These are phyloP conservation scores for Heliconius nattereri DNA, from an alignment of 1,140 invertebrate genomes.

Conservation along the genomic window DNA sequence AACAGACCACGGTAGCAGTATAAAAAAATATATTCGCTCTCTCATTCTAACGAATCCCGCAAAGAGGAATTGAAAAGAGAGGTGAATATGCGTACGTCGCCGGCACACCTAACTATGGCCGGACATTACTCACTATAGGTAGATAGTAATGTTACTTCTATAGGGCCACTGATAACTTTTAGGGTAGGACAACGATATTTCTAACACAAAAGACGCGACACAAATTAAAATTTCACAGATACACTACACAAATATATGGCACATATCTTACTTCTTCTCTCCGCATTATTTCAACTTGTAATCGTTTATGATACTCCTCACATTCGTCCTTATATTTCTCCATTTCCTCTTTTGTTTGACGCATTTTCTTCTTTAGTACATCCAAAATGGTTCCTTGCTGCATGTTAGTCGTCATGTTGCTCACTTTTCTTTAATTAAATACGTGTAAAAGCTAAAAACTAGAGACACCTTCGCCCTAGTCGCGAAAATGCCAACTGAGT, in stretches of 20 bases:
- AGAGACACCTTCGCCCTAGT: slow-evolving; percentile 75
- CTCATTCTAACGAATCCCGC: slow-evolving; percentile 56
- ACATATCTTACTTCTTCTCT: slow-evolving; percentile 95
- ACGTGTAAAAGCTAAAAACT: slow-evolving; percentile 75
- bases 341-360: slow-evolving; percentile 98
- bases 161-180: slow-evolving; percentile 67
- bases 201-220: slow-evolving; percentile 55
- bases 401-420: slow-evolving; percentile 91
- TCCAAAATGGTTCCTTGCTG: slow-evolving; percentile 93
- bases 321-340: slow-evolving; percentile 98
- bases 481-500: slow-evolving; percentile 80
- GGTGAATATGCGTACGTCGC: slow-evolving; percentile 78
- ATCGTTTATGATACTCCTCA: slow-evolving; percentile 94
- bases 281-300: slow-evolving; percentile 94
- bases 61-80: slow-evolving; percentile 69
- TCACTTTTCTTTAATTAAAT: slow-evolving; percentile 58
- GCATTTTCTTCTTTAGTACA: slow-evolving; percentile 99
- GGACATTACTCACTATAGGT: slow-evolving; percentile 80
- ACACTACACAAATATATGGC: slow-evolving; percentile 66
- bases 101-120: slow-evolving; percentile 80
- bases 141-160: slow-evolving; percentile 65
- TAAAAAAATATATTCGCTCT: slow-evolving; percentile 65
- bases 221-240: slow-evolving; percentile 53
- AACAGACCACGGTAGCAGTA: slow-evolving; percentile 55
- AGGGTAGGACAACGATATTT: slow-evolving; percentile 48